Base-by-base conservation (phyloP, 2,797 vertebrate genomes). In the Acanthopagrus latus region DNA sequence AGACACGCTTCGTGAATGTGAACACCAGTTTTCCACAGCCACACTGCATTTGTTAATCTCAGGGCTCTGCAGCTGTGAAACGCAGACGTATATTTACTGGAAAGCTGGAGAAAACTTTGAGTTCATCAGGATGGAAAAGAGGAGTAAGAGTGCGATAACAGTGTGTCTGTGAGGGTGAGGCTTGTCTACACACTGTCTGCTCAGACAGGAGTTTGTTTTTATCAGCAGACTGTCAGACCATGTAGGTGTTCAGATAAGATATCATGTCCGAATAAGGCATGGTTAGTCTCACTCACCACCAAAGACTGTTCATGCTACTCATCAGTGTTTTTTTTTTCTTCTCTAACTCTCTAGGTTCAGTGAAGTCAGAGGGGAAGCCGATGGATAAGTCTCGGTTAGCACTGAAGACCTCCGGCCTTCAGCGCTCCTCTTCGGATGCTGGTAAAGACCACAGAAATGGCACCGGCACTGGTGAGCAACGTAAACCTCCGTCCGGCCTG, bases 381-480 rank as follows among this genome's bases (percentile, higher is more conserved):
- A 83, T 96, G 0, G 98, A 98, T 86, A 99, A 98, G 87, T 96
- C 94, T 64, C 96, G 97, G 59, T 92, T 98, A 79, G 95, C 96
- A 0, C 94, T 98, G 84, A 97, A 97, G 94, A 88, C 92, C 38
- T 93, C 97, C 0, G 95, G 96, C 14, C 94, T 99, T 41, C 98
- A 98, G 88, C 96, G 98, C 2, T 99, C 97, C 8, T 98, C 96
- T 25, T 99, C 98, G 0, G 98, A 99, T 9, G 97, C 98, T 0
- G 95, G 97, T 60, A 97, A 98, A 64, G 97, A 99, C 27, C 94
- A 92, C 4, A 86, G 89, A 79, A 93, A 91, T 16, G 89, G 90
- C 54, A 78, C 66, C 5, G 48, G 77, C 46, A 64, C 76, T 12
- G 84, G 93, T 0, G 97, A 99, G 3, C 96, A 96, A 70, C 96